Base-by-base conservation (phyloP, 2,797 vertebrate genomes). In the Potorous gilbertii region DNA sequence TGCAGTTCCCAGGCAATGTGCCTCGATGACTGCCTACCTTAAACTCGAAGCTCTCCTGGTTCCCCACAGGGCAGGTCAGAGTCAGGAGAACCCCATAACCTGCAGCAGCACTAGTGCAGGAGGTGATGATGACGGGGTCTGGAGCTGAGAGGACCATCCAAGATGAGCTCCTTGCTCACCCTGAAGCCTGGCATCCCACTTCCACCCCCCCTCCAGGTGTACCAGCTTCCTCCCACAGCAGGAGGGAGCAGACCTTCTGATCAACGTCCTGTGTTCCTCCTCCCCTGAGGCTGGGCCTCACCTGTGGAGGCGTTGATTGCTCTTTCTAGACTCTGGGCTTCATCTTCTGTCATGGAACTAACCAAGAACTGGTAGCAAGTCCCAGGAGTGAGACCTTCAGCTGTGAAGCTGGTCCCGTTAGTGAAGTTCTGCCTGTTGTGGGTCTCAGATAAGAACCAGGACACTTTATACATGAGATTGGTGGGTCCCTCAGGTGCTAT, bases 1-100 rank as follows among this genome's bases (percentile, higher is more conserved):
- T 9, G 0, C 97, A 98, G 1, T 24, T 18, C 0, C 0, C 1
- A 34, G 55, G 0, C 50, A 1, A 10, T 18, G 1, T 29, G 50
- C 0, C 0, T 50, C 0, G 0, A 34, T 87, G 89, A 8, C 28
- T 5, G 0, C 57, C 94, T 54, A 98, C 95, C 24, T 95, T 8
- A 92, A 98, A n/a, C 29, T 93, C 40, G 54, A 98, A 95, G 54
- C 4, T 5, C 27, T 97, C 94, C 0, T 92, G 95, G 31, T 96
- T 90, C 0, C 97, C 97, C 0, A 0, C 0, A 24, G 98, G 98
- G 56, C 98, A 98, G 10, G 89, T 27, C 97, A 97, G 98, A 74
- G 34, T 89, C 56, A 98, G 90, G 28, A 56, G 5, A 54, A 98
- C 56, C 10, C 94, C 91, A 0, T 96, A 95, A 1, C 97, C 98